phyloP scores from a whole-genome alignment of 2,113 vertebrate genomes.

The Phrynocephalus versicolor region DNA sequence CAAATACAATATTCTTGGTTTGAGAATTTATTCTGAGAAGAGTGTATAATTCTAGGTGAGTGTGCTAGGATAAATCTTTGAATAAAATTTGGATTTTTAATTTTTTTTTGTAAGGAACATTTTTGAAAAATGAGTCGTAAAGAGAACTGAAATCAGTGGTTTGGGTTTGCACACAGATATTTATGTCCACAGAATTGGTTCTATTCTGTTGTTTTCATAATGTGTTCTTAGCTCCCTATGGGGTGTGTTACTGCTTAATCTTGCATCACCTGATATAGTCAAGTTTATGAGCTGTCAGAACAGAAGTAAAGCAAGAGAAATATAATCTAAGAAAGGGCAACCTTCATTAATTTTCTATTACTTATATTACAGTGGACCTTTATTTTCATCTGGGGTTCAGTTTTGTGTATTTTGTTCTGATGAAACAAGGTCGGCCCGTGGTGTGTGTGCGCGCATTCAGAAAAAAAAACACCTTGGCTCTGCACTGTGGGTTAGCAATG shows the following conservation, averaged over 20 bases:
- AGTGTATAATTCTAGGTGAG: neutral
- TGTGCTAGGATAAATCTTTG: neutral
- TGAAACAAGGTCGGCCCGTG: neutral
- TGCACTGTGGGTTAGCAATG: neutral
- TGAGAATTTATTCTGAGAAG: neutral
- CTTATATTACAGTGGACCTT: neutral
- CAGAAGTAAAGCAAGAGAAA: neutral
- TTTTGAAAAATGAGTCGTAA: neutral
- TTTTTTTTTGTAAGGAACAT: neutral
- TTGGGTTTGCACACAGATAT: neutral
- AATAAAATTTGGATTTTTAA: neutral
- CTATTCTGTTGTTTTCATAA: no score
- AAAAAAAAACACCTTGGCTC: neutral
- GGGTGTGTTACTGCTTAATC: conserved; percentile 12
- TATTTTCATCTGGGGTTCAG: neutral
- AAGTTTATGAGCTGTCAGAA: neutral
- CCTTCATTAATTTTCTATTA: neutral
- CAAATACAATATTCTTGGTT: neutral
- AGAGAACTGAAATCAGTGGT: neutral
- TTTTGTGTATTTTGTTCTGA: neutral
- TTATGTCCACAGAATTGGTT: no score
- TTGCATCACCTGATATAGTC: rapidly evolving
- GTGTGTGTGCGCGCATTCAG: neutral
- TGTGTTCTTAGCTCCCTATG: no score
- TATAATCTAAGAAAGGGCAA: neutral